Evolutionary conservation across 2,113 vertebrate species (phyloP), one percentile per base, ranked within the genome.

Genomic region (Nerophis lumbriciformis): DNA sequence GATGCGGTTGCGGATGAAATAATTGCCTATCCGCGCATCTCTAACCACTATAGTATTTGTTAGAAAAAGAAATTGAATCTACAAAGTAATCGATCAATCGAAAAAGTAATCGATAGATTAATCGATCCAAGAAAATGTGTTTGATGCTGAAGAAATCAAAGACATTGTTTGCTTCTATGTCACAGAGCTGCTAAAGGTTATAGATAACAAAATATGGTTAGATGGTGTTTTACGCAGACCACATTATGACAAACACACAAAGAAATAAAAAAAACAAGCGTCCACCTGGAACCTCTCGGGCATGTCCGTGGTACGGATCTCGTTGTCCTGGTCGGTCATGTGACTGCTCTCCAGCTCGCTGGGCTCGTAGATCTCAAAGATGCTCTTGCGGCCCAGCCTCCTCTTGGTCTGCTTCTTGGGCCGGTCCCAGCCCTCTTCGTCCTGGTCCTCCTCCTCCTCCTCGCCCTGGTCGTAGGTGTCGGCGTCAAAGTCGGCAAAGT

Each of bases 301-400:
- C 92, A 99, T 94, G 85, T 99, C 97, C 5, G 95, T 98, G 47
- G 94, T 83, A 57, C 96, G 94, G 81, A 99, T 99, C 85, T 99
- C 97, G 0, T 98, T 99, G 88, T 99, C 97, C 83, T 98, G 97
- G 82, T 99, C 97, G 0, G 97, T 99, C 65, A 99, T 92, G 86
- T 99, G 96, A 75, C 97, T 99, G 83, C 94, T 98, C 77, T 99
- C 96, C 64, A 99, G 89, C 83, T 99, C 97, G 4, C 96, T 99
- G 67, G 97, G 97, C 73, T 99, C 97, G 0, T 99, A 99, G 79
- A 99, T 92, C 83, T 99, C 97, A 53, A 98, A 99, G 77, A 99
- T 99, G 89, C 95, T 99, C 59, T 95, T 94, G 0, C 95, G 93
- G 9, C 95, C 97, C 66, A 93, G 92, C 1, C 94, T 93, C 56